phyloP scores from a whole-genome alignment of 2,888 invertebrate species.

The Eupithecia centaureata region DNA sequence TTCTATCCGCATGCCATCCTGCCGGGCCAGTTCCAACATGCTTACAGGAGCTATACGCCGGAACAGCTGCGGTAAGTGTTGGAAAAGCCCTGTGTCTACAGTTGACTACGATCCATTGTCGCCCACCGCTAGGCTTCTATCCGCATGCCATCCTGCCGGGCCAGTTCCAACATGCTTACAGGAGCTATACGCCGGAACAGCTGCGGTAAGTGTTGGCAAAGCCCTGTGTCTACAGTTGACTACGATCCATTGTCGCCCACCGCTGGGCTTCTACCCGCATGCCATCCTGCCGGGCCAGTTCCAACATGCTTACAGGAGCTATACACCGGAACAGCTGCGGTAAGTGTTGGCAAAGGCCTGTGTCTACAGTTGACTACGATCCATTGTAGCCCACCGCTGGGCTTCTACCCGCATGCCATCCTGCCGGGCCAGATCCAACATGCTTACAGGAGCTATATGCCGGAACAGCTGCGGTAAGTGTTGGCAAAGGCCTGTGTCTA shows the following conservation, averaged over 20 bases:
- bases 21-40: constrained; percentile 98
- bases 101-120: neutral
- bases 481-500: neutral
- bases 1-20: constrained; percentile 96
- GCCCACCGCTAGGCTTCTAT: neutral
- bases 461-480: neutral
- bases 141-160: constrained; percentile 1
- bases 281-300: neutral
- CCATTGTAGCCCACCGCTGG: neutral
- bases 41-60: constrained; percentile 90
- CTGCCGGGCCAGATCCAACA: neutral
- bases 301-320: neutral
- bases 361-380: neutral
- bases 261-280: neutral
- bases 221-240: neutral
- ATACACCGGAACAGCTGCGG: neutral
- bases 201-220: neutral
- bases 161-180: neutral
- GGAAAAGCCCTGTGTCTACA: neutral
- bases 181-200: neutral
- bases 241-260: neutral
- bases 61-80: constrained; percentile 86
- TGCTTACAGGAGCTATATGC: neutral
- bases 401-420: neutral
- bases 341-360: neutral